These are phyloP conservation scores for Tetramorium bicarinatum DNA, from an alignment of 2,888 invertebrate species.

Conservation along the genomic window DNA sequence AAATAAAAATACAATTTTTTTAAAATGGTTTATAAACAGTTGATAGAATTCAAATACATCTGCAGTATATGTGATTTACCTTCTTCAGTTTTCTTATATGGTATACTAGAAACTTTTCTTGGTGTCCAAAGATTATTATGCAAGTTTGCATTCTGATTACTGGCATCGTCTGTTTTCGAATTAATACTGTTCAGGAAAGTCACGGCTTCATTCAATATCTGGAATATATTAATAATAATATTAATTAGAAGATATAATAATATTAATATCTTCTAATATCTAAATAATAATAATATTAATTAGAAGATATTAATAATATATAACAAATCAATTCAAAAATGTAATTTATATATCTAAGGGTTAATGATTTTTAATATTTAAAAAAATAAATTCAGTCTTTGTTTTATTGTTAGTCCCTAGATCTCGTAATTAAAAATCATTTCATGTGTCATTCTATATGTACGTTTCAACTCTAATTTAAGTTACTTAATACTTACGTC, in stretches of 20 bases:
- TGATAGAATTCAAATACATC: not conserved
- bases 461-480: not conserved
- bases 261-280: too few species aligned
- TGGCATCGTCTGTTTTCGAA: constrained; percentile 80
- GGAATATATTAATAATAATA: too few species aligned
- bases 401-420: not conserved
- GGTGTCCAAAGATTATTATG: constrained; percentile 91
- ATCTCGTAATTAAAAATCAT: not conserved
- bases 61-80: constrained; percentile 59
- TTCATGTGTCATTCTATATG: not conserved
- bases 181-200: constrained; percentile 87
- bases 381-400: not conserved
- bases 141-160: constrained; percentile 80
- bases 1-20: constrained; percentile 14
- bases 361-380: not conserved
- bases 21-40: not conserved
- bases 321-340: not conserved
- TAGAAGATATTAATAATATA: constrained; percentile 17
- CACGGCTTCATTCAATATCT: constrained; percentile 88
- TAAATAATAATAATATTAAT: too few species aligned
- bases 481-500: constrained; percentile 84
- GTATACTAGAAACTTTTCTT: constrained; percentile 88
- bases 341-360: not conserved
- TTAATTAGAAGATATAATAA: too few species aligned
- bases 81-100: constrained; percentile 76